Evolutionary conservation across 2,888 invertebrate genomes (phyloP).

Genomic region (Drosophila ezoana): DNA sequence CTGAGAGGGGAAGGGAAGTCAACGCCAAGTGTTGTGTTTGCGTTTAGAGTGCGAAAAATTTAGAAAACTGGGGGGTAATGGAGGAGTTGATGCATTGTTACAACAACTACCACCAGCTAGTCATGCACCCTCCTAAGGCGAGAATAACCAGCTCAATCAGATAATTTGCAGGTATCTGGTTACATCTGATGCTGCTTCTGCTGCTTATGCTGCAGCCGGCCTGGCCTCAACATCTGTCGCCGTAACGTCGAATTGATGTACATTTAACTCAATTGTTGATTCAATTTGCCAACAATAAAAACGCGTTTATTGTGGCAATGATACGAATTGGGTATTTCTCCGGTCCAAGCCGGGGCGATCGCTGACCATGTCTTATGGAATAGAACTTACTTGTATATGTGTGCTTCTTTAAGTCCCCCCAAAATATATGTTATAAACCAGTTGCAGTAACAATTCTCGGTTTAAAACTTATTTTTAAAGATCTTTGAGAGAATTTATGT

Average conservation of each 20-base stretch:
- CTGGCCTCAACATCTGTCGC: constrained; percentile 57
- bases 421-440: no score
- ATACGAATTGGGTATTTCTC: constrained; percentile 32
- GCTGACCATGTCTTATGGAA: not conserved
- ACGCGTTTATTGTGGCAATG: constrained; percentile 28
- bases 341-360: not conserved
- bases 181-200: constrained; percentile 43
- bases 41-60: constrained; percentile 34
- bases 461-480: no score
- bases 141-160: constrained; percentile 58
- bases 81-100: not conserved
- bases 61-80: not conserved
- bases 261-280: constrained; percentile 55
- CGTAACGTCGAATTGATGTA: constrained; percentile 27
- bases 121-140: constrained; percentile 17
- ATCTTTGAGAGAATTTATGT: no score
- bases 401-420: no score
- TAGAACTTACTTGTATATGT: no score
- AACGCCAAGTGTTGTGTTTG: constrained; percentile 29
- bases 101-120: constrained; percentile 28
- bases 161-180: constrained; percentile 74
- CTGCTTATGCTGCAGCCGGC: constrained; percentile 17
- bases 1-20: not conserved
- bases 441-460: no score
- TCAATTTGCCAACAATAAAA: constrained; percentile 54